Evolutionary conservation across 1,140 invertebrate genomes (phyloP).

Genomic region (Doryteuthis pealeii): DNA sequence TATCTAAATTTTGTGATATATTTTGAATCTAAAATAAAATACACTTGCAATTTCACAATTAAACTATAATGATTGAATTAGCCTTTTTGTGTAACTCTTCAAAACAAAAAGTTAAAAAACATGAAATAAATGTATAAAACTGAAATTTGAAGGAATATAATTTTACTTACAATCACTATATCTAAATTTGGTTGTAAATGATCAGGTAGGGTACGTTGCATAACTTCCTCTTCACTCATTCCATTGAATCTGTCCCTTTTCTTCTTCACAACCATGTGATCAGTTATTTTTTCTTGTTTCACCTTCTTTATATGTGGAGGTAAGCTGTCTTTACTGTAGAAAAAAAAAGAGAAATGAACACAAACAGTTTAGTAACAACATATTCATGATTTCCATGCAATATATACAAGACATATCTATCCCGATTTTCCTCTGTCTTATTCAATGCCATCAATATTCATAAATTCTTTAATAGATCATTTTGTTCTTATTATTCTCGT

Average conservation of each 20-base stretch:
- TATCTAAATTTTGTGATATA: no score
- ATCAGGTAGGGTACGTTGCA: constrained; percentile 88
- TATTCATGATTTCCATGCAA: no score
- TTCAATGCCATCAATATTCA: no score
- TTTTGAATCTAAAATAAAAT: no score
- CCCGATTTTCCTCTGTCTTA: no score
- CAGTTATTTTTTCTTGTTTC: constrained; percentile 61
- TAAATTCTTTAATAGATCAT: no score
- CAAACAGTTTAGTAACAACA: not conserved
- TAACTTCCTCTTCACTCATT: constrained; percentile 94
- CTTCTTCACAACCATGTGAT: constrained; percentile 70
- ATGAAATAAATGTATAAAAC: not conserved
- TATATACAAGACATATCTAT: no score
- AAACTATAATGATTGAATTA: no score
- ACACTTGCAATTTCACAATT: no score
- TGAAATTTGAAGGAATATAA: constrained; percentile 23
- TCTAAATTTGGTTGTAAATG: constrained; percentile 89
- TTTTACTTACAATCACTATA: constrained; percentile 91
- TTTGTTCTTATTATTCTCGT: no score
- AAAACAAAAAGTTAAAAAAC: no score
- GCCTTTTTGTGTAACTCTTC: no score
- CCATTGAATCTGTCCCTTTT: constrained; percentile 96
- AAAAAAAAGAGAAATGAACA: not conserved
- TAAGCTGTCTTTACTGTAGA: not conserved
- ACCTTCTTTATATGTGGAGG: constrained; percentile 38